Base-by-base conservation (phyloP, 2,113 vertebrate species). In the Talpa occidentalis region DNA sequence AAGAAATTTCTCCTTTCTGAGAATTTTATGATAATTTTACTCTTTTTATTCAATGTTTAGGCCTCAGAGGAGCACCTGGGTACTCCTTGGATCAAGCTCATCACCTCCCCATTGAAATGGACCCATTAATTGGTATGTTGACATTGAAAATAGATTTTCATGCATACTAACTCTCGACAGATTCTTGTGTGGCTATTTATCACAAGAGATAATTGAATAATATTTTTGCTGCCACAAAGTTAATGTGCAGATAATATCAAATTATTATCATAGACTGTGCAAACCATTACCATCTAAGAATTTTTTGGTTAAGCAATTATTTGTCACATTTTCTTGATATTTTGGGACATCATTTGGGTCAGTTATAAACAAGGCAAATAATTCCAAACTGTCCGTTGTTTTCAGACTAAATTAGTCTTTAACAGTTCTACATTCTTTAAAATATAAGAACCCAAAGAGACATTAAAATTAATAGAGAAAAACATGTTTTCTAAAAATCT, bases 41-140 rank as follows among this genome's bases (percentile, higher is more conserved):
- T 97, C 62, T 86, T 94, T 96, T 91, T 90, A 37, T 91, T 69
- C 64, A 37, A 69, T 94, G 30, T 94, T 21, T 96, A 99, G 99
- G 99, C 94, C 98, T 99, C 93, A 97, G 99, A 67, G 99, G 99
- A 98, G 99, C 99, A 49, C 99, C 99, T 16, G 99, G 99, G 81
- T 99, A 99, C 97, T 99, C 99, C 79, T 98, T 99, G 98, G 99
- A 99, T 97, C 99, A 99, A 98, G 99, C 99, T 69, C 99, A 99
- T 97, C 99, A 99, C 94, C 99, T 99, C 73, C 99, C 99, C 42
- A 99, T 99, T 30, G 99, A 99, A 98, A 99, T 99, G 99, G 99
- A 99, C 97, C 98, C 99, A 93, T 98, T 99, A 96, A 99, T 99
- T 87, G 99, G 99, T 99, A 98, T 96, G 99, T 98, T 90, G 95